Conservation (phyloP, 2,888 invertebrate genomes). For the Rugalucina vietnamica region DNA sequence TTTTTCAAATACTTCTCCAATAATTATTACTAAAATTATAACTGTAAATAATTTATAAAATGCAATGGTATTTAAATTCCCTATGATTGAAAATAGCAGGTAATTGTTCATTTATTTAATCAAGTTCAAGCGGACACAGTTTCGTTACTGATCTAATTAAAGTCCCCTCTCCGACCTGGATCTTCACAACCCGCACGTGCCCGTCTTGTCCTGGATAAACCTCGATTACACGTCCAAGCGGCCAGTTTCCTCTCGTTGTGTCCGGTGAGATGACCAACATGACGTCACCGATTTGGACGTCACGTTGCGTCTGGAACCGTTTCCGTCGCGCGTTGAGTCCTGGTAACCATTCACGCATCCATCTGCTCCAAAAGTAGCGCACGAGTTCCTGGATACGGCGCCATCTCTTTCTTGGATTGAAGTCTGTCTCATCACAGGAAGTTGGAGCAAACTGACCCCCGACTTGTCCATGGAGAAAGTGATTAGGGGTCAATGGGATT, state of each 20-base stretch:
- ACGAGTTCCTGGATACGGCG: slow-evolving; percentile 54
- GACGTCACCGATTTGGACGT: slow-evolving; percentile 37
- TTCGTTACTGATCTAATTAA: slow-evolving; percentile 25
- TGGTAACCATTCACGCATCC: slow-evolving; percentile 52
- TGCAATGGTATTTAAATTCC: not conserved
- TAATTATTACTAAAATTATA: not conserved
- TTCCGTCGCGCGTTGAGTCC: slow-evolving; percentile 23
- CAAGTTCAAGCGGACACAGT: slow-evolving; percentile 38
- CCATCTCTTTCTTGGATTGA: slow-evolving; percentile 34
- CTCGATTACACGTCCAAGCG: slow-evolving; percentile 39
- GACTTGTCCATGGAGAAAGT: slow-evolving; percentile 61
- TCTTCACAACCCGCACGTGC: slow-evolving; percentile 31
- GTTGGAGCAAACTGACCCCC: slow-evolving; percentile 60
- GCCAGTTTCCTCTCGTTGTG: slow-evolving; percentile 42
- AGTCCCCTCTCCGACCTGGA: slow-evolving; percentile 7
- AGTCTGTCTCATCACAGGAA: slow-evolving; percentile 19
- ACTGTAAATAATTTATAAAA: not conserved
- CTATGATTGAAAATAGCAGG: not conserved
- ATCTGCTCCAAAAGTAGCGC: slow-evolving; percentile 53
- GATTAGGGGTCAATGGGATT: slow-evolving; percentile 52
- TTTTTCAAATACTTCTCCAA: not conserved
- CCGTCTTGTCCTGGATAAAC: slow-evolving; percentile 38
- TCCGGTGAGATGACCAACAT: slow-evolving; percentile 44
- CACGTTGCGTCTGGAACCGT: slow-evolving; percentile 28
- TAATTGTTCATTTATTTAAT: not conserved